These are phyloP conservation scores for Eupristina koningsbergeri DNA, from an alignment of 1,140 invertebrate genomes.

Conservation along the genomic window DNA sequence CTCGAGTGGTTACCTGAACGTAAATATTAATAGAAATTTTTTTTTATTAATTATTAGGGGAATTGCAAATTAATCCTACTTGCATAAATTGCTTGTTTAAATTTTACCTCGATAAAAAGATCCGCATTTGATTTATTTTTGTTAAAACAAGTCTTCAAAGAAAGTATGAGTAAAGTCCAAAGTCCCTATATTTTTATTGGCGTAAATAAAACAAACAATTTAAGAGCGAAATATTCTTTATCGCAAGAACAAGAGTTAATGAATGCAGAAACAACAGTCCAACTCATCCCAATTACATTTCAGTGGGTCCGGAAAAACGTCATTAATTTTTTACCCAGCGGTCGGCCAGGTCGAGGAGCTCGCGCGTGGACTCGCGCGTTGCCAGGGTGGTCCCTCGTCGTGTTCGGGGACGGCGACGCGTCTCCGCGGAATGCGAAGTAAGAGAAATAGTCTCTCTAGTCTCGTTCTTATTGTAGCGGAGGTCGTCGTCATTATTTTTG, in stretches of 20 bases:
- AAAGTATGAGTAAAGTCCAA: too few relatives aligned
- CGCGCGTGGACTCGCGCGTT: not conserved
- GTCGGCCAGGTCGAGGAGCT: too few relatives aligned
- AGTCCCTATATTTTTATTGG: too few relatives aligned
- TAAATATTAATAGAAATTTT: not conserved
- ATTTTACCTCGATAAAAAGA: not conserved
- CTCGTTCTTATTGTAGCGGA: conserved; percentile 65
- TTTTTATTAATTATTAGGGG: not conserved
- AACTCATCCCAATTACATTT: too few relatives aligned
- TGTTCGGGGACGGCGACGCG: not conserved
- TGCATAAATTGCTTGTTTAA: not conserved
- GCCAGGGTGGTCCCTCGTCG: conserved; percentile 55
- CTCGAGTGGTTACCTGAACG: not conserved
- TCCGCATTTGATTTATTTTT: too few relatives aligned
- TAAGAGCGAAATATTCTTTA: too few relatives aligned
- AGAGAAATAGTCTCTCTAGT: conserved; percentile 68
- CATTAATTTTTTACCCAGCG: not conserved
- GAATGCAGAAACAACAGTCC: too few relatives aligned
- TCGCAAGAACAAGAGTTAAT: too few relatives aligned
- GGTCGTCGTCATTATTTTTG: conserved; percentile 55
- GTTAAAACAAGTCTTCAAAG: too few relatives aligned
- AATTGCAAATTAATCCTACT: not conserved
- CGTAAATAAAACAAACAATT: too few relatives aligned
- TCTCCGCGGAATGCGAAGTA: conserved; percentile 67
- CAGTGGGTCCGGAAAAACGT: not conserved